Evolutionary conservation across 2,888 invertebrate species (phyloP).

Genomic region (Coenonympha arcania): DNA sequence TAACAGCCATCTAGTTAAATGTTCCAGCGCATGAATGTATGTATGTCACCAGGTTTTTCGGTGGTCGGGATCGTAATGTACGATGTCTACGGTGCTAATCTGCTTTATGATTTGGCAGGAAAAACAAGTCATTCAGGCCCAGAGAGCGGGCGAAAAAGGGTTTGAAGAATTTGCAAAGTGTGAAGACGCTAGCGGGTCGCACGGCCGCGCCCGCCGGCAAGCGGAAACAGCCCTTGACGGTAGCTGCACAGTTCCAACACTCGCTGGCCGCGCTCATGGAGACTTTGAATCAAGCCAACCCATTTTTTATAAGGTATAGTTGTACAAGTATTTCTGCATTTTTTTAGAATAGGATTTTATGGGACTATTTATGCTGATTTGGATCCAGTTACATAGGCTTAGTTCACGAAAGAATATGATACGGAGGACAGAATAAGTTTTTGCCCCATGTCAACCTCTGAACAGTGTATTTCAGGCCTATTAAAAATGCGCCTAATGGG

Average conservation of each 20-base stretch:
- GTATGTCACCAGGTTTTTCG: slow-evolving; percentile 1
- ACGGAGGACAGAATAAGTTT: too few relatives aligned
- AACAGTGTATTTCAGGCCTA: too few relatives aligned
- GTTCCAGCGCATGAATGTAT: slow-evolving; percentile 16
- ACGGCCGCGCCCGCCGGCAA: slow-evolving; percentile 78
- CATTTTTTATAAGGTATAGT: slow-evolving; percentile 73
- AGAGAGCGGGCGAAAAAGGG: slow-evolving; percentile 88
- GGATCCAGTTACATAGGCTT: too few relatives aligned
- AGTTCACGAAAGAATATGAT: too few relatives aligned
- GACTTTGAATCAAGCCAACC: slow-evolving; percentile 85
- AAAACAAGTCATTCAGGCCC: slow-evolving; percentile 94
- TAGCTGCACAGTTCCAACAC: slow-evolving; percentile 95
- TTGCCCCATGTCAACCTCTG: too few relatives aligned
- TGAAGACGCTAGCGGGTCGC: slow-evolving; percentile 90
- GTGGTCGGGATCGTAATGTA: slow-evolving; percentile 16
- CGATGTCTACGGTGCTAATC: slow-evolving; percentile 24
- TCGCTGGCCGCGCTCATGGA: slow-evolving; percentile 94
- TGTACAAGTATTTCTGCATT: too few relatives aligned
- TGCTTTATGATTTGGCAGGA: slow-evolving; percentile 72
- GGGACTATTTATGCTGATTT: too few relatives aligned
- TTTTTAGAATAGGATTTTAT: too few relatives aligned
- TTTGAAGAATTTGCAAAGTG: slow-evolving; percentile 90
- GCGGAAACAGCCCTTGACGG: slow-evolving; percentile 91
- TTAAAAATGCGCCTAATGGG: too few relatives aligned
- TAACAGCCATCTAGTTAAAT: slow-evolving; percentile 1